Percentiles rank a stretch among this genome's conserved stretches.
phyloP scores from a whole-genome alignment of 2,113 vertebrate species.

The Chaetops frenatus region DNA sequence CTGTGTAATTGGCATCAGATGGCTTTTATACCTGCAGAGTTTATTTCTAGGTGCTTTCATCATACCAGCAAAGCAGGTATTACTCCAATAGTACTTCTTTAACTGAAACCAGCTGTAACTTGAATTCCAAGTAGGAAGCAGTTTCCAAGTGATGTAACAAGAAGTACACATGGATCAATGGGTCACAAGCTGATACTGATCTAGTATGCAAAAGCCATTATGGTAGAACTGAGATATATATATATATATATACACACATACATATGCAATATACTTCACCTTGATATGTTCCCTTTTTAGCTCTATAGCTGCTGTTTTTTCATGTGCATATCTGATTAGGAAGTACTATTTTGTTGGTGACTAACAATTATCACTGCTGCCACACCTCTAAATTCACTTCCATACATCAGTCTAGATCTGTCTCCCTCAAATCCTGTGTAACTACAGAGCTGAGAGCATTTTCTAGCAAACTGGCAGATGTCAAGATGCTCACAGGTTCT shows the following conservation, averaged over 20 bases:
- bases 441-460: background rate
- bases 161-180: background rate
- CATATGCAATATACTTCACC: background rate
- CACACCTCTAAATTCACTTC: background rate
- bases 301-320: background rate
- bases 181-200: background rate
- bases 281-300: background rate
- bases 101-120: background rate
- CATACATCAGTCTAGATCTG: background rate
- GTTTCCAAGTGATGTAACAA: background rate
- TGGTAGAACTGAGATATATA: background rate
- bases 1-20: background rate
- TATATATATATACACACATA: background rate
- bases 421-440: background rate
- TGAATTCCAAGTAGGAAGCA: background rate
- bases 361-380: background rate
- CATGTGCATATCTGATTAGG: background rate
- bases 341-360: background rate
- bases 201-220: background rate
- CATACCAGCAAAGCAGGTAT: background rate
- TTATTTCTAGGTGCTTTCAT: background rate
- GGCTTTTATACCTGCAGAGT: background rate
- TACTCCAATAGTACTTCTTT: background rate
- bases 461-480: background rate
- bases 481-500: background rate